Conservation (phyloP, 2,113 vertebrate genomes). For the Leptobrachium leishanense region DNA sequence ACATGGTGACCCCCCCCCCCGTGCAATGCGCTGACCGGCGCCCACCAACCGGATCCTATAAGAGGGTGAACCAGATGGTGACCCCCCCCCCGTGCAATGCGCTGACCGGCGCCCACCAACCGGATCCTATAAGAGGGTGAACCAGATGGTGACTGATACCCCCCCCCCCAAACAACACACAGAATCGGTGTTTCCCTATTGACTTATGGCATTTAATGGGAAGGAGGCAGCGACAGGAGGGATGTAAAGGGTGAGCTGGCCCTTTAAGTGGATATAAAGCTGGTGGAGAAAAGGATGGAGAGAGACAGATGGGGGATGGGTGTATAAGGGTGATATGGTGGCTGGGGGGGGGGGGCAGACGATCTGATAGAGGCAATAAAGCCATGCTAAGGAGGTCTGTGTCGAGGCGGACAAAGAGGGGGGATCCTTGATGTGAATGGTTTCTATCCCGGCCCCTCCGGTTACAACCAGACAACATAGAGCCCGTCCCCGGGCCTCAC, state of each 20-base stretch:
- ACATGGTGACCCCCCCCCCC: constrained; percentile 8
- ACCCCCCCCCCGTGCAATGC: too few relatives aligned
- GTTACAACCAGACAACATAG: constrained; percentile 12
- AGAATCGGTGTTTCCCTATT: neutral
- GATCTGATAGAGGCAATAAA: neutral
- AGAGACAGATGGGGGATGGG: constrained; percentile 10
- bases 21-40: too few relatives aligned
- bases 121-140: neutral
- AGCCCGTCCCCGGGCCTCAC: constrained; percentile 53
- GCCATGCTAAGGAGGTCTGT: constrained; percentile 33
- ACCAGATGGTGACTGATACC: constrained; percentile 21
- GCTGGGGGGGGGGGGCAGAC: neutral
- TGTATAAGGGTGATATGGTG: neutral
- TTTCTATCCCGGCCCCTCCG: constrained; percentile 44
- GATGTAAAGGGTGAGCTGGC: neutral
- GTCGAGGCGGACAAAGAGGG: constrained; percentile 36
- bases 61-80: too few relatives aligned
- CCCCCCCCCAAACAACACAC: neutral
- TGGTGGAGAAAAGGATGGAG: constrained; percentile 21
- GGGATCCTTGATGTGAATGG: constrained; percentile 43
- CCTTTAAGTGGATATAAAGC: constrained; percentile 11
- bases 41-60: too few relatives aligned
- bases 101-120: too few relatives aligned
- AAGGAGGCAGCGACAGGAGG: neutral
- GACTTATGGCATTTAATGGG: neutral